Conservation (phyloP, 2,888 invertebrate genomes). For the Acholoe squamosa region DNA sequence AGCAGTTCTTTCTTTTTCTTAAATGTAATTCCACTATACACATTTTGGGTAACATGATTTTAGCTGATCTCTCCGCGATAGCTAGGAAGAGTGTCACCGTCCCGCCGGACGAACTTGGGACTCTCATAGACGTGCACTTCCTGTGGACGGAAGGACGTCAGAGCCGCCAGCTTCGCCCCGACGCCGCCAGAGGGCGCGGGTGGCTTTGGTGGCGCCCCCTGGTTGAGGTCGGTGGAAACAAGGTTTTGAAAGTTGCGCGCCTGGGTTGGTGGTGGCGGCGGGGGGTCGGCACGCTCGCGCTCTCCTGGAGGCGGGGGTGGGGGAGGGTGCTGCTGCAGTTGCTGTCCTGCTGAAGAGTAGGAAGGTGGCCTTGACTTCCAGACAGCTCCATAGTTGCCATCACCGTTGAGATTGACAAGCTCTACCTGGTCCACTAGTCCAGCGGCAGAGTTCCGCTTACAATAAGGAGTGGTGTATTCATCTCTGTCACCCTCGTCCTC, state of each 20-base stretch:
- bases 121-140: conserved; percentile 63
- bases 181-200: conserved; percentile 34
- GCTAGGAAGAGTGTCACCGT: conserved; percentile 13
- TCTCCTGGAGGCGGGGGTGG: conserved; percentile 15
- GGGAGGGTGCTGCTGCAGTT: background rate
- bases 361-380: conserved; percentile 62
- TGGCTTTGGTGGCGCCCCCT: conserved; percentile 49
- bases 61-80: conserved; percentile 30
- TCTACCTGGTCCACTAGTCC: conserved; percentile 60
- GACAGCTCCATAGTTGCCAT: conserved; percentile 62
- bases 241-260: conserved; percentile 20
- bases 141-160: conserved; percentile 60
- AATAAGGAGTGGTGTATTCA: conserved; percentile 61
- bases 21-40: too few species aligned
- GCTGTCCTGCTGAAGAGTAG: background rate
- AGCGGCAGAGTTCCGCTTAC: conserved; percentile 55
- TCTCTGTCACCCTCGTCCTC: conserved; percentile 61
- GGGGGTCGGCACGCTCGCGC: background rate
- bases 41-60: background rate
- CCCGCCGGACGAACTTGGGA: conserved; percentile 60
- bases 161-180: conserved; percentile 38
- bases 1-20: too few species aligned
- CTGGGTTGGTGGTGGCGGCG: conserved; percentile 15
- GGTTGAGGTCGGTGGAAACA: conserved; percentile 28
- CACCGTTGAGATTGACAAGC: conserved; percentile 60